phyloP scores from a whole-genome alignment of 2,888 invertebrate genomes.

The Eudasyphora cyanicolor region DNA sequence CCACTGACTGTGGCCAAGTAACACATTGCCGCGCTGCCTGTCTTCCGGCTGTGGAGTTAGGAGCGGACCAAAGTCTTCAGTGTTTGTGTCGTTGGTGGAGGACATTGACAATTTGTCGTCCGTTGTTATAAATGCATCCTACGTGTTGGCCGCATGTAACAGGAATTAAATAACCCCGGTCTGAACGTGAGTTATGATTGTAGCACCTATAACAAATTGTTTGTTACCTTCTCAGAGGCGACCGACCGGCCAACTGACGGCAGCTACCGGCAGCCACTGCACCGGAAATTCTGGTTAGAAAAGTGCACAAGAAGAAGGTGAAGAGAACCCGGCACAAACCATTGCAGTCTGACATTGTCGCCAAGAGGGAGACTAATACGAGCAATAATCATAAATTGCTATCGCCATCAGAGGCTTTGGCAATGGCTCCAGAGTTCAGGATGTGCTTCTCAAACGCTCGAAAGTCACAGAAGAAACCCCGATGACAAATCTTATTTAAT shows the following conservation, averaged over 20 bases:
- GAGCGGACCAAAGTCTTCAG: neutral
- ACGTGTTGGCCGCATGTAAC: slow-evolving; percentile 63
- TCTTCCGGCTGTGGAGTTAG: neutral
- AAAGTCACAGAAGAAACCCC: slow-evolving; percentile 57
- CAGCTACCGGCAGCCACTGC: neutral
- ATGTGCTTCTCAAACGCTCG: neutral
- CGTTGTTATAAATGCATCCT: slow-evolving; percentile 65
- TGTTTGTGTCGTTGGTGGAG: slow-evolving; percentile 47
- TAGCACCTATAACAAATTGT: slow-evolving; percentile 65
- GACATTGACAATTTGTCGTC: slow-evolving; percentile 67
- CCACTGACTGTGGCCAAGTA: neutral
- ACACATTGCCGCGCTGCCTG: neutral
- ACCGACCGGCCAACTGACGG: slow-evolving; percentile 11
- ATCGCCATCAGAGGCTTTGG: neutral
- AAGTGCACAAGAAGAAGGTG: neutral
- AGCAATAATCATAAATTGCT: slow-evolving; percentile 58
- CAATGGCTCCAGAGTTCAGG: neutral
- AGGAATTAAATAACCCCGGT: slow-evolving; percentile 63
- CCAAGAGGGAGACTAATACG: slow-evolving; percentile 42
- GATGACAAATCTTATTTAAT: slow-evolving; percentile 64
- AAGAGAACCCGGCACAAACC: neutral
- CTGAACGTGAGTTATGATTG: slow-evolving; percentile 65
- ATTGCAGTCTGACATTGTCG: slow-evolving; percentile 41
- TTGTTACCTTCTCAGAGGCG: slow-evolving; percentile 57
- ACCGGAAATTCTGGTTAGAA: slow-evolving; percentile 4